phyloP scores from a whole-genome alignment of 2,113 vertebrate genomes.

The Elaphurus davidianus region DNA sequence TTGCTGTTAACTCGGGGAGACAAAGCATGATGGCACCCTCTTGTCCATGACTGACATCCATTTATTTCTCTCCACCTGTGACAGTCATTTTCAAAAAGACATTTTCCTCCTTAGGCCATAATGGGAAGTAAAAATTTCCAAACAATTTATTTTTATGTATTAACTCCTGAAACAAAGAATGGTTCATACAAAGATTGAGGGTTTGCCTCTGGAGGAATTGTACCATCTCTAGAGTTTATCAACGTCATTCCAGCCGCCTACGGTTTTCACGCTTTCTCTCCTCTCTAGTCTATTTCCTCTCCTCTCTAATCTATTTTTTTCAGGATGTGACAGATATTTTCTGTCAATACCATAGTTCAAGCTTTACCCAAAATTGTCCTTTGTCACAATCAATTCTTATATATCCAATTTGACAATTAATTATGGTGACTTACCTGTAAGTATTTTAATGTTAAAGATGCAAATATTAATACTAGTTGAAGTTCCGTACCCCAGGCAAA shows the following conservation, averaged over 20 bases:
- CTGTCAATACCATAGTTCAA: background rate
- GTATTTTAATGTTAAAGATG: background rate
- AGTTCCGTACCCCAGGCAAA: background rate
- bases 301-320: background rate
- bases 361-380: background rate
- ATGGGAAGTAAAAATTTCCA: background rate
- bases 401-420: background rate
- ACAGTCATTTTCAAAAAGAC: background rate
- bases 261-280: background rate
- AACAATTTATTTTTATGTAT: background rate
- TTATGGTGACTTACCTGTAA: background rate
- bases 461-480: background rate
- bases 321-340: background rate
- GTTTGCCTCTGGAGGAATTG: background rate
- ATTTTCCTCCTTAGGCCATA: background rate
- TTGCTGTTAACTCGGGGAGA: background rate
- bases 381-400: background rate
- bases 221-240: background rate
- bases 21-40: background rate
- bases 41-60: background rate
- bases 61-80: background rate
- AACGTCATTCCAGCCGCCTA: background rate
- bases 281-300: background rate
- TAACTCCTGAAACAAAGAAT: background rate
- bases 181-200: background rate